Conservation (phyloP, 1,140 invertebrate species). For the Zaprionus taronus region DNA sequence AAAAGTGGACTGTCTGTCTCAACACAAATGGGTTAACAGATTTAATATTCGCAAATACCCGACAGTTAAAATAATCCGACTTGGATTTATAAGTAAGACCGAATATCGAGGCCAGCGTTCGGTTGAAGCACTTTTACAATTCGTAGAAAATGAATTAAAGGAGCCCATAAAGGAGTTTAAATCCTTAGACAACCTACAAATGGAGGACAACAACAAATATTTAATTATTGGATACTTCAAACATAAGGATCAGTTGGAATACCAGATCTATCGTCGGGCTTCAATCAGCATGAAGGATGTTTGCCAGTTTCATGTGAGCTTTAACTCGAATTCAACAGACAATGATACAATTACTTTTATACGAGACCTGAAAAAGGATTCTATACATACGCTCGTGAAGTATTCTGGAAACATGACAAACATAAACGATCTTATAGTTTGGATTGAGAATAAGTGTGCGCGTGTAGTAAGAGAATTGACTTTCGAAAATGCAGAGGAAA, state of each 20-base stretch:
- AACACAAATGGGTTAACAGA: slow-evolving; percentile 90
- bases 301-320: slow-evolving; percentile 95
- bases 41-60: slow-evolving; percentile 99
- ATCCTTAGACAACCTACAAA: slow-evolving; percentile 89
- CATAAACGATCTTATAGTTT: neutral
- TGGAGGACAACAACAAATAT: slow-evolving; percentile 92
- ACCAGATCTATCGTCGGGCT: slow-evolving; percentile 90
- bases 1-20: slow-evolving; percentile 97
- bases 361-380: neutral
- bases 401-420: slow-evolving; percentile 39
- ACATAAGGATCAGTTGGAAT: slow-evolving; percentile 90
- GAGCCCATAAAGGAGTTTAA: slow-evolving; percentile 93
- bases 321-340: slow-evolving; percentile 85
- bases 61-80: slow-evolving; percentile 96
- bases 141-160: slow-evolving; percentile 95
- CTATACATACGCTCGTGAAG: slow-evolving; percentile 11
- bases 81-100: slow-evolving; percentile 94
- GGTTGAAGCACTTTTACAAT: slow-evolving; percentile 92
- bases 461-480: slow-evolving; percentile 48
- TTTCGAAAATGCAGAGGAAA: slow-evolving; percentile 63
- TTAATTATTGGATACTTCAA: slow-evolving; percentile 97
- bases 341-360: slow-evolving; percentile 34
- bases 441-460: slow-evolving; percentile 35
- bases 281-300: slow-evolving; percentile 95
- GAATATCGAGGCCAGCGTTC: slow-evolving; percentile 94